Evolutionary conservation across 2,888 invertebrate species (phyloP), one percentile per base, ranked within the genome.

Genomic region (Nemotelus pantherinus): DNA sequence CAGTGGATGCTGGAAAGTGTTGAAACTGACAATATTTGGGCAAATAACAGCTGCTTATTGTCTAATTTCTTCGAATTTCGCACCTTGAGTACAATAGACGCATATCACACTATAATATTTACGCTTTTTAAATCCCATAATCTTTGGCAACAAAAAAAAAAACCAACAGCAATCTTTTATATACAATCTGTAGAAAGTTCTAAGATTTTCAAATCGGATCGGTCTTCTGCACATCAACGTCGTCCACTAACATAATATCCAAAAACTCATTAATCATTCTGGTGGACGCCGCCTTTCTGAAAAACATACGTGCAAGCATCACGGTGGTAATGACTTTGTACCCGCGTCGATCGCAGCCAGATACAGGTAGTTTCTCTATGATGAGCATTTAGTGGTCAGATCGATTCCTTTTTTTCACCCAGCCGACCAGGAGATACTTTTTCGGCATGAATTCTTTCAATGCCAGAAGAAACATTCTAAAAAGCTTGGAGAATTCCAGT

Each of bases 401-500:
- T 63, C 50, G 39, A 41, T 44, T 44, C 6, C 7, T 58, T 72
- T 72, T 57, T 58, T 72, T n/a, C 57, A 44, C 43, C 43, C 45
- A 45, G 45, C 58, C 58, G 39, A 43, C 25, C 48, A 57, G 44
- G 2, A 58, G 25, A n/a, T 7, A 57, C 58, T 72, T 74, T 74
- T 74, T 74, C 60, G 43, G 47, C 47, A 60, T 48, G 25, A 60
- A 41, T 74, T 63, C 63, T 63, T 47, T 50, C 25, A 48, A n/a
- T 9, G 47, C 60, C 7, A 50, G 5, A 3, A 48, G 5, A 74
- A 74, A 39, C 48, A 74, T 72, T 47, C 41, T 41, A 74, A 74
- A 74, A 74, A 74, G 48, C 63, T 63, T 41, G n/a, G 74, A 74
- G 63, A 74, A 74, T 74, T 74, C 74, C 74, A 74, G 74, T 74